Evolutionary conservation across 2,888 invertebrate genomes (phyloP), one percentile per base, ranked within the genome.

Genomic region (Osmoderma eremita): DNA sequence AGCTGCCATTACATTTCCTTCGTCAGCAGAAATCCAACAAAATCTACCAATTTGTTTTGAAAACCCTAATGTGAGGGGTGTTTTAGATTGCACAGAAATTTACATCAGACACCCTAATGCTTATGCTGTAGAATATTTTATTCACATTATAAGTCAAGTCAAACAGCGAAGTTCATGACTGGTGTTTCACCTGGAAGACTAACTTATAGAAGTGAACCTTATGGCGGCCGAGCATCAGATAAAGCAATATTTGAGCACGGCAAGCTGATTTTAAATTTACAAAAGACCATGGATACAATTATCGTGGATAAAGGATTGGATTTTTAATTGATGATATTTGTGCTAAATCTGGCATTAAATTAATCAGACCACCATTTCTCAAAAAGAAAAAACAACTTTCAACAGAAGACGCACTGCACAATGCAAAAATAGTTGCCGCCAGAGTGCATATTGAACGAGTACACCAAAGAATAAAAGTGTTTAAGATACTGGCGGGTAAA

Each of bases 11-110:
- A 24, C 24, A 24, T 24, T 24, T 24, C 24, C 24, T 24, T 24
- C 24, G 5, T 24, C 24, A 24, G 61, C 36, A 58, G 45, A 65
- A 24, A 24, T 24, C 5, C 24, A 5, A 5, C 24, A 24, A 24
- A 24, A 56, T 36, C 41, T 54, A 48, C 18, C 45, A 53, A 39
- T 51, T 53, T 54, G 15, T 8, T 78, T 77, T 70, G 4, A 73
- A 51, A 68, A 70, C 3, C 42, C 58, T 38, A 67, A 71, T 49
- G 69, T 70, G 8, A 67, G 70, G 13, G 65, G 74, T 36, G 72
- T 76, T 0, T 61, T 77, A n/a, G 75, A 77, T 67, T 76, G 75
- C 56, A 74, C 72, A 1, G 76, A 76, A 64, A 68, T 76, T 30
- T 36, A 54, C 41, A 67, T 74, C 71, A 75, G 53, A 70, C 67